A percentile compares a stretch with the other conserved stretches of the same genome.
Conservation (phyloP, 2,888 invertebrate species). For the Synanthedon tipuliformis region DNA sequence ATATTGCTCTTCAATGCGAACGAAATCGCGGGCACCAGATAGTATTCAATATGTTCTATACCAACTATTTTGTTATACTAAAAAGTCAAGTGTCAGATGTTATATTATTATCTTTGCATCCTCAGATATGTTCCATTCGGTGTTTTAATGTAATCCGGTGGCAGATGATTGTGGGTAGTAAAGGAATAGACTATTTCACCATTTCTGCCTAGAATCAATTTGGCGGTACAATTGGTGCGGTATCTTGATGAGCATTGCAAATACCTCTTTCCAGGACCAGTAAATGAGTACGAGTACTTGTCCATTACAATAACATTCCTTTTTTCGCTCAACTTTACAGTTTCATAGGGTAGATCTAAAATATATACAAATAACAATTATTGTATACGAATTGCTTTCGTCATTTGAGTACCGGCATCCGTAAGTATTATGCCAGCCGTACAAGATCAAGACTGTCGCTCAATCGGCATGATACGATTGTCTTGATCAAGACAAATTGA, state of each 20-base stretch:
- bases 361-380: not conserved
- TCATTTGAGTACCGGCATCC: no score
- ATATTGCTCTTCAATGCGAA: no score
- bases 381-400: no score
- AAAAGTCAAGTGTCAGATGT: no score
- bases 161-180: slow-evolving; percentile 9
- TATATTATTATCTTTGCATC: not conserved
- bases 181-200: slow-evolving; percentile 5
- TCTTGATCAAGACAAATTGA: no score
- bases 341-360: not conserved
- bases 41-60: no score
- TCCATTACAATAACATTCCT: not conserved
- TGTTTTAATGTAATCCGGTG: slow-evolving; percentile 7
- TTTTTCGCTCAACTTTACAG: not conserved
- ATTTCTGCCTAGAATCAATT: slow-evolving; percentile 4
- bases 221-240: slow-evolving; percentile 5
- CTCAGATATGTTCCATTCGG: slow-evolving; percentile 2
- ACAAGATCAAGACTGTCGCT: no score
- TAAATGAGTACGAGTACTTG: not conserved
- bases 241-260: slow-evolving; percentile 6
- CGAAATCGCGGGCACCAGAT: no score
- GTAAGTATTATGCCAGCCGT: no score
- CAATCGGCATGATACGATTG: no score
- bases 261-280: not conserved
- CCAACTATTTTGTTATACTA: no score